Base-by-base conservation (phyloP, 2,888 invertebrate species). In the Cryptocephalus moraei region DNA sequence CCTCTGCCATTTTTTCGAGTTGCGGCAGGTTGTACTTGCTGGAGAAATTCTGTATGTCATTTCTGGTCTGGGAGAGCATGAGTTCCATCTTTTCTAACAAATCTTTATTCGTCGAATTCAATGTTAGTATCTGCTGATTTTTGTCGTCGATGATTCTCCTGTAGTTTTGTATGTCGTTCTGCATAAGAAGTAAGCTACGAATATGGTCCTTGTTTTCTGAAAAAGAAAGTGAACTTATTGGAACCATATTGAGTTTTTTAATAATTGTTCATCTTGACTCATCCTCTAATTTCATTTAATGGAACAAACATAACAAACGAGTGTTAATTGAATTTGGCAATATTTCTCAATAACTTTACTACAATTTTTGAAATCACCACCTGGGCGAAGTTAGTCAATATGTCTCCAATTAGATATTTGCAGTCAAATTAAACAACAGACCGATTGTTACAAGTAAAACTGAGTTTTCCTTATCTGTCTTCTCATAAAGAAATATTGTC, bases 1-100 rank as follows among this genome's bases (percentile, higher is more conserved):
- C 64, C 44, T 62, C 56, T 44, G 56, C 59, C 64, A 65, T 65
- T 41, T 55, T 54, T 50, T 63, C 61, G 32, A 65, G 50, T 50
- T 64, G 60, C 10, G 65, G 65, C 48, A 65, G 48, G 48, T 57
- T 63, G 49, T 65, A 65, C 54, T 62, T 63, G 22, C 55, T 49
- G 8, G 64, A 64, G 14, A 65, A 51, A 48, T 59, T 63, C 49
- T 61, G 60, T 13, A 65, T 62, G 33, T 65, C 64, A 34, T 53
- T 59, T 46, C 64, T 52, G 22, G 63, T 65, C 53, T 65, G 60
- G 41, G 56, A 51, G 22, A 65, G 50, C 58, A 62, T 63, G 44
- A 60, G 60, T 49, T 65, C 63, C 47, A 65, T 61, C 56, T 63
- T 63, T 33, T 63, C 62, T 36, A 60, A 54, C 8, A 61, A 47